A percentile compares a stretch with the other conserved stretches of the same genome.
These are phyloP conservation scores for Hypomesus transpacificus DNA, from an alignment of 2,113 vertebrate genomes.

Conservation along the genomic window DNA sequence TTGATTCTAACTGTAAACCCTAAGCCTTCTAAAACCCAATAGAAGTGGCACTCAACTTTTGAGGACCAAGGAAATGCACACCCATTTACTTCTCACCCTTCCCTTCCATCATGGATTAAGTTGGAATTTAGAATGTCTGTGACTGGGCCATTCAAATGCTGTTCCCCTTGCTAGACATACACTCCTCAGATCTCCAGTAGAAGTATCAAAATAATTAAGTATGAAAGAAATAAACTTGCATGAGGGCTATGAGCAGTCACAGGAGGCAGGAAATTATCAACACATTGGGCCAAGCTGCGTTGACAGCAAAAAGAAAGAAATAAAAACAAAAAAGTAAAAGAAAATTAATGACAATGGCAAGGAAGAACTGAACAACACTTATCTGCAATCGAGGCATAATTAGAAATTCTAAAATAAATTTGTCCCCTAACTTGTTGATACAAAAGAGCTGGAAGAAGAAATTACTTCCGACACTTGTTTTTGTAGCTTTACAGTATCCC, in stretches of 20 bases:
- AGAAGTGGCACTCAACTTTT: no score
- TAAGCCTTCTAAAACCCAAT: no score
- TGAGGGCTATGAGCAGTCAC: constrained; percentile 49
- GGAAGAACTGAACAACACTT: constrained; percentile 26
- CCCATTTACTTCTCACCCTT: no score
- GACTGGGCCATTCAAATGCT: no score
- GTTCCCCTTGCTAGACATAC: no score
- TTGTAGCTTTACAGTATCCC: neutral
- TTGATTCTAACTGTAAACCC: no score
- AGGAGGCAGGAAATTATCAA: constrained; percentile 52
- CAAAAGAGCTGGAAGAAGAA: constrained; percentile 59
- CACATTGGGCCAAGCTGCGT: constrained; percentile 79
- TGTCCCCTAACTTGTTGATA: constrained; percentile 58
- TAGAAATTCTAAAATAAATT: constrained; percentile 65
- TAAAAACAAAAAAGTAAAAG: constrained; percentile 66
- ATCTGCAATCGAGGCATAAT: constrained; percentile 69
- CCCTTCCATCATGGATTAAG: no score
- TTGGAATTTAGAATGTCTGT: no score
- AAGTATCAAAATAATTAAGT: no score
- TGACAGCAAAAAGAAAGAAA: constrained; percentile 67
- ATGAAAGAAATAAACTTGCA: constrained; percentile 72
- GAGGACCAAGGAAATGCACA: no score
- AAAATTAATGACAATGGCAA: constrained; percentile 60
- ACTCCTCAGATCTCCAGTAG: neutral
- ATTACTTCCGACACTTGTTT: constrained; percentile 49